Evolutionary conservation across 2,797 vertebrate species (phyloP).

Genomic region (Melanotaenia pygmaea): DNA sequence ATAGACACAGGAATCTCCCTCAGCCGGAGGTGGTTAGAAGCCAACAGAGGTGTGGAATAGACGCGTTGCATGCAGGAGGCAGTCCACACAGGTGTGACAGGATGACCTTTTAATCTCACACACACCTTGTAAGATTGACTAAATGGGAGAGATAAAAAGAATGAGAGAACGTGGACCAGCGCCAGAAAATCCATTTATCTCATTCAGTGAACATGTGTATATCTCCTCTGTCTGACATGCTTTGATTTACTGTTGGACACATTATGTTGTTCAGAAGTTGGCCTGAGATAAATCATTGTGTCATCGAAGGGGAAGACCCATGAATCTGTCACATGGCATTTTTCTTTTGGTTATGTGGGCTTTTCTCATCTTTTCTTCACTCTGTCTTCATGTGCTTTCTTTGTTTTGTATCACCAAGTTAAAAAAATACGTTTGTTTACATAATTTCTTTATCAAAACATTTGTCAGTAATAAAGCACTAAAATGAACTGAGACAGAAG

Average conservation of each 20-base stretch:
- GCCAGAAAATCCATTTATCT: slow-evolving; percentile 56
- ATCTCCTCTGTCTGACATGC: slow-evolving; percentile 26
- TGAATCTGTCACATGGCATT: slow-evolving; percentile 2
- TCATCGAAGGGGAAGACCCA: slow-evolving; percentile 20
- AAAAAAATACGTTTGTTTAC: background rate
- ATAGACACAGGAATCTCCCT: slow-evolving; percentile 44
- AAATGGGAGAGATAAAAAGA: slow-evolving; percentile 52
- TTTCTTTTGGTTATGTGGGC: background rate
- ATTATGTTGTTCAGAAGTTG: slow-evolving; percentile 45
- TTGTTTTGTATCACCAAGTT: background rate
- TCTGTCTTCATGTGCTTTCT: background rate
- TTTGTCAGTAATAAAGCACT: background rate
- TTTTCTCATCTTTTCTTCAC: background rate
- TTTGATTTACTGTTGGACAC: slow-evolving; percentile 62
- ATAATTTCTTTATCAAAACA: background rate
- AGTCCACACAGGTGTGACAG: slow-evolving; percentile 56
- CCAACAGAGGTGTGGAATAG: slow-evolving; percentile 54
- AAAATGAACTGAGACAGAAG: background rate
- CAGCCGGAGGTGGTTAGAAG: slow-evolving; percentile 33
- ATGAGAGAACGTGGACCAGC: slow-evolving; percentile 28
- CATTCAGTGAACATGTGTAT: slow-evolving; percentile 45
- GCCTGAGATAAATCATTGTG: slow-evolving; percentile 49
- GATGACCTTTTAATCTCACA: slow-evolving; percentile 51
- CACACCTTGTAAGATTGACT: slow-evolving; percentile 35
- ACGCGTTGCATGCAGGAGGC: slow-evolving; percentile 38